A percentile compares a stretch with the other conserved stretches of the same genome.
Conservation (phyloP, 2,888 invertebrate species). For the Eulithis testata region DNA sequence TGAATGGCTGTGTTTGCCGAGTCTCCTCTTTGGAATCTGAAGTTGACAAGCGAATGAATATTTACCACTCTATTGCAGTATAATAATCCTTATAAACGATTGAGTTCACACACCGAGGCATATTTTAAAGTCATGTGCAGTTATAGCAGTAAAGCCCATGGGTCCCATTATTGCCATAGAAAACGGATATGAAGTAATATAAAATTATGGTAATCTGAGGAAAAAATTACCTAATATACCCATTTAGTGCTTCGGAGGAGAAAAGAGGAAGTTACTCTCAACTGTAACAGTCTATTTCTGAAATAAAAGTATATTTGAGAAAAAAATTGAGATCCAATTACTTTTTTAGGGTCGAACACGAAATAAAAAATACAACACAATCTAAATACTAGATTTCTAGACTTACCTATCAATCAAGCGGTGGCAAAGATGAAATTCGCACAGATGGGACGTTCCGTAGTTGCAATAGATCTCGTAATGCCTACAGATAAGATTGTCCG, state of each 20-base stretch:
- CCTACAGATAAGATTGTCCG: constrained; percentile 23
- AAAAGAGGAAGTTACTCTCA: no score
- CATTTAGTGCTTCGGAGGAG: no score
- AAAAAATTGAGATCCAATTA: no score
- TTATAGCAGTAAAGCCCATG: constrained; percentile 18
- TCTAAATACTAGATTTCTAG: no score
- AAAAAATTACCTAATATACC: no score
- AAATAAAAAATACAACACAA: no score
- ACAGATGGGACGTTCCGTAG: background rate
- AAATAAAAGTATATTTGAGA: no score
- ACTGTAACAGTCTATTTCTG: no score
- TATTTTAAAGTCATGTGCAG: constrained; percentile 17
- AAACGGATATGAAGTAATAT: background rate
- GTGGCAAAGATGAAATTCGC: constrained; percentile 4
- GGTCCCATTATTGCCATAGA: background rate
- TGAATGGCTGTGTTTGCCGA: constrained; percentile 81
- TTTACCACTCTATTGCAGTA: background rate
- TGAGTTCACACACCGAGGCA: constrained; percentile 21
- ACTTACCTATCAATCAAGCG: background rate
- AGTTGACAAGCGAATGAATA: constrained; percentile 26
- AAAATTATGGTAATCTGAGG: background rate
- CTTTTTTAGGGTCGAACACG: no score
- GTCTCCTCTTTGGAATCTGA: constrained; percentile 39
- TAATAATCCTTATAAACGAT: constrained; percentile 19
- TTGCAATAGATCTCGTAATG: background rate